These are phyloP conservation scores for Zalophus californianus DNA, from an alignment of 2,797 vertebrate species.

Conservation along the genomic window DNA sequence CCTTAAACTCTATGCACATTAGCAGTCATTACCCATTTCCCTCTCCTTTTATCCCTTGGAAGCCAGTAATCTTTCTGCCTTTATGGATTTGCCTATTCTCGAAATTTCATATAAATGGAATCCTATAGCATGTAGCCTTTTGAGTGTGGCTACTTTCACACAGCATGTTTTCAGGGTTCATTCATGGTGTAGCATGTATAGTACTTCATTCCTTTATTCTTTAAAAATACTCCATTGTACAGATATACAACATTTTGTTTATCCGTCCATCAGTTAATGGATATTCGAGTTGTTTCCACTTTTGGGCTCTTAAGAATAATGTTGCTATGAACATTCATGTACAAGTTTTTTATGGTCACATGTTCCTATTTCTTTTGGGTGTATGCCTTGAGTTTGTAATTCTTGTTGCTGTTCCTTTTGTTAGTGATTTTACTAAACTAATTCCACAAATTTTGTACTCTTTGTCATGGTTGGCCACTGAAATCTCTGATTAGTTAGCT, in stretches of 20 bases:
- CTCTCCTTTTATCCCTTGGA: not conserved
- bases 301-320: not conserved
- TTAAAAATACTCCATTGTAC: not conserved
- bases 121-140: not conserved
- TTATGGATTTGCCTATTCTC: not conserved
- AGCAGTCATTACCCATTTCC: not conserved
- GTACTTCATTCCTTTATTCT: not conserved
- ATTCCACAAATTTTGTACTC: not conserved
- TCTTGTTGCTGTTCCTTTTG: not conserved
- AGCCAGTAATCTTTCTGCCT: not conserved
- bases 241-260: not conserved
- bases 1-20: not conserved
- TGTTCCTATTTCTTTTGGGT: slow-evolving; percentile 4
- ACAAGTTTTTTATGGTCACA: not conserved
- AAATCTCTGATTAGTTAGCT: not conserved
- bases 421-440: slow-evolving; percentile 21
- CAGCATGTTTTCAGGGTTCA: not conserved
- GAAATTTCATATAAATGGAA: not conserved
- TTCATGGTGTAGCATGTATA: not conserved
- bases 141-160: not conserved
- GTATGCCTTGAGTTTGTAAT: not conserved
- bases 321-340: not conserved
- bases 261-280: not conserved
- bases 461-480: not conserved
- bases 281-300: not conserved